Base-by-base conservation (phyloP, 2,113 vertebrate genomes). In the Cichladusa arquata region DNA sequence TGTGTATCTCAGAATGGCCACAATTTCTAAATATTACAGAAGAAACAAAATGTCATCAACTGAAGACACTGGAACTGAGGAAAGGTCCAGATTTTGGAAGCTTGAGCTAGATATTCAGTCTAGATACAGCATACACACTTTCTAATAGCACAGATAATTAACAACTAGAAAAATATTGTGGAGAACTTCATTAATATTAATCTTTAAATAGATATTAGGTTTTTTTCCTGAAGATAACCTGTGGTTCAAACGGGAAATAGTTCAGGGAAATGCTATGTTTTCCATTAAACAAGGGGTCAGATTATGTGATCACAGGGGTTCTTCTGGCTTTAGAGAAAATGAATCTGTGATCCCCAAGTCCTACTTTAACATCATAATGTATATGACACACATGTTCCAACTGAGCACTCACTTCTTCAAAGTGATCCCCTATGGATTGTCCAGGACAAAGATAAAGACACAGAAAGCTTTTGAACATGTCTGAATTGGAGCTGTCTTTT, bases 361-460 rank as follows among this genome's bases (percentile, higher is more conserved):
- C 48, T 66, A 44, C 88, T 64, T 69, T 48, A 54, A 69, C 42
- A 74, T 62, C 74, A 45, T 53, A 56, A 67, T 53, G 48, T 83
- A 36, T 67, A 51, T 24, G 45, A 77, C 23, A 83, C 18, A 73
- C 5, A 47, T 33, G 81, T 61, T 90, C 58, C 47, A 80, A 14
- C 0, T 22, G 8, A 28, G 33, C 23, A 74, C 20, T 74, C 5
- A 1, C 28, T 83, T 95, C 64, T 81, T 88, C 54, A 81, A 61
- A 47, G 5, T 72, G 38, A 11, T 91, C 18, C 29, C 38, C 24
- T 92, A 57, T 76, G 44, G 72, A 78, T 93, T 94, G 71, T 93
- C 70, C 29, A 48, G 85, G 82, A 80, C 50, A 80, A 42, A 92
- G 29, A 84, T 60, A 91, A 95, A 96, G 44, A 29, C 81, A 92